Percentiles rank a stretch among this genome's conserved stretches.
Conservation (phyloP, 1,140 invertebrate species). For the Macrocentrus cingulum region DNA sequence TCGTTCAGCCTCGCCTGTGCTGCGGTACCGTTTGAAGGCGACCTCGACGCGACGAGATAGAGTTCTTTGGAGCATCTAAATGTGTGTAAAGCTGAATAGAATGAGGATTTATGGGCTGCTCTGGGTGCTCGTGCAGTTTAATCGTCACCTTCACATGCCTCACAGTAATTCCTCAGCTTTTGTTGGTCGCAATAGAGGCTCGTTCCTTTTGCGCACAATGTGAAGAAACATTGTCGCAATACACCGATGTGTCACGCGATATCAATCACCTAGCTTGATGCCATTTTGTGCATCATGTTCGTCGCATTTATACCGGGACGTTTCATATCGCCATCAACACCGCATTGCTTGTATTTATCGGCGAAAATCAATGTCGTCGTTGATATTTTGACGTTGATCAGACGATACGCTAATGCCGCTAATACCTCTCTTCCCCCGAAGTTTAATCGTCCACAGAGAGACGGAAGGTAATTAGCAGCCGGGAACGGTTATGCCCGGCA, state of each 20-base stretch:
- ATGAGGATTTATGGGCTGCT: neutral
- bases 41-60: too few relatives aligned
- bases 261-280: too few relatives aligned
- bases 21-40: too few relatives aligned
- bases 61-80: neutral
- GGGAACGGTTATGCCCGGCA: conserved; percentile 43
- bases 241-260: too few relatives aligned
- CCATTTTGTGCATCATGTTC: too few relatives aligned
- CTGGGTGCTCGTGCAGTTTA: neutral
- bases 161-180: neutral
- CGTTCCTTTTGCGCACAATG: too few relatives aligned
- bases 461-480: conserved; percentile 51
- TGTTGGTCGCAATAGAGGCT: neutral
- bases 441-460: conserved; percentile 41
- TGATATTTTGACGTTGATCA: conserved; percentile 31
- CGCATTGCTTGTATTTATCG: too few relatives aligned
- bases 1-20: too few relatives aligned
- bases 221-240: too few relatives aligned
- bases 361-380: neutral
- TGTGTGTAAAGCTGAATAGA: neutral
- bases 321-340: too few relatives aligned
- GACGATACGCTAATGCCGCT: conserved; percentile 41
- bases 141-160: neutral
- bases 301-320: too few relatives aligned
- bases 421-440: conserved; percentile 41